Evolutionary conservation across 1,140 invertebrate genomes (phyloP).

Genomic region (Tyrophagus putrescentiae): DNA sequence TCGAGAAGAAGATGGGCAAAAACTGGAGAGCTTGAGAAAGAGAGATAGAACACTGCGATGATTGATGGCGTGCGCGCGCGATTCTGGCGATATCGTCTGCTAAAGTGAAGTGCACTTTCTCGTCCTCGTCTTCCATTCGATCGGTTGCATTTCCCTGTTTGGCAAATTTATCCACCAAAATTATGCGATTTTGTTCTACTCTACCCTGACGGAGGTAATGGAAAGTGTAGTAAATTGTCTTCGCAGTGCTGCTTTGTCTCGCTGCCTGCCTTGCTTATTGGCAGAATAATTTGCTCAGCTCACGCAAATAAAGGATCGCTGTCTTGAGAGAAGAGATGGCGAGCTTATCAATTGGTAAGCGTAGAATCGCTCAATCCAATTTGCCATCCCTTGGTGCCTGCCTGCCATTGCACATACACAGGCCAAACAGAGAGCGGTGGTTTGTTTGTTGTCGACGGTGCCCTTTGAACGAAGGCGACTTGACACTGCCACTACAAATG

Average conservation of each 20-base stretch:
- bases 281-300: constrained; percentile 2
- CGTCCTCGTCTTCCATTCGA: background rate
- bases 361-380: background rate
- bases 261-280: background rate
- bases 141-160: background rate
- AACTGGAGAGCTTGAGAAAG: too few relatives aligned
- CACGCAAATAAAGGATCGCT: constrained; percentile 11
- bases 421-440: too few relatives aligned
- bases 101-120: background rate
- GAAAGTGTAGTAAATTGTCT: constrained; percentile 7
- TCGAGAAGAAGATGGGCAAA: too few relatives aligned
- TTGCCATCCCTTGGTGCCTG: background rate
- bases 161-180: constrained; percentile 7
- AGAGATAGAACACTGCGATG: too few relatives aligned
- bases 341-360: background rate
- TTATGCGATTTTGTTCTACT: constrained; percentile 1
- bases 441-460: background rate
- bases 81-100: background rate
- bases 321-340: too few relatives aligned
- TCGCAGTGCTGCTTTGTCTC: background rate
- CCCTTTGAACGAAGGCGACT: background rate
- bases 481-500: too few relatives aligned
- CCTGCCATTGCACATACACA: too few relatives aligned
- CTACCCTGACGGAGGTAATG: constrained; percentile 1
- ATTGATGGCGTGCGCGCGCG: background rate